phyloP scores from a whole-genome alignment of 2,888 invertebrate genomes.

The Stegana nigrithorax region DNA sequence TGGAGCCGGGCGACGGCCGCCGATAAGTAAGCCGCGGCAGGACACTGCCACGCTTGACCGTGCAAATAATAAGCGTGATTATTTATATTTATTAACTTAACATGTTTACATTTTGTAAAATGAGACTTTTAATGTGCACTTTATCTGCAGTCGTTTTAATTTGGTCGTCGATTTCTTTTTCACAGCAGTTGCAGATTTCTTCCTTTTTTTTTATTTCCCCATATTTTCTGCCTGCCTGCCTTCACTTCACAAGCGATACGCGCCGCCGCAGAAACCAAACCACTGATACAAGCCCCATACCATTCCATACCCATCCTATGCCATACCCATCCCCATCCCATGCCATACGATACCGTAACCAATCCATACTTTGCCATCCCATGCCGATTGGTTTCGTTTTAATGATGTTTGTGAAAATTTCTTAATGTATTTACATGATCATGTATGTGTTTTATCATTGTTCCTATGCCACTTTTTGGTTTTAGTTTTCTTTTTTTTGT shows the following conservation, averaged over 20 bases:
- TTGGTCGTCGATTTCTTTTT: neutral
- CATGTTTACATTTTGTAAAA: constrained; percentile 68
- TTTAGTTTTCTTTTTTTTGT: constrained; percentile 3
- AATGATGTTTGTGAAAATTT: constrained; percentile 38
- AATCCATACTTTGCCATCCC: constrained; percentile 46
- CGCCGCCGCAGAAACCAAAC: too few relatives aligned
- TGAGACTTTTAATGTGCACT: constrained; percentile 67
- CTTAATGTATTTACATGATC: constrained; percentile 64
- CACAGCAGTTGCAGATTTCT: constrained; percentile 2
- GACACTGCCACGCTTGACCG: neutral
- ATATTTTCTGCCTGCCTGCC: constrained; percentile 5
- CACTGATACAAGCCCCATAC: too few relatives aligned
- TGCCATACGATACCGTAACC: neutral
- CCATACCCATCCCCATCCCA: too few relatives aligned
- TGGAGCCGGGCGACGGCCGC: too few relatives aligned
- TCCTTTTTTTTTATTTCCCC: constrained; percentile 9
- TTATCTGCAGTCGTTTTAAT: constrained; percentile 54
- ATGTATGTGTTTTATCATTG: constrained; percentile 41
- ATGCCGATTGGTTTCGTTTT: constrained; percentile 38
- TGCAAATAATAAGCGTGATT: constrained; percentile 62
- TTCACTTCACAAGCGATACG: too few relatives aligned
- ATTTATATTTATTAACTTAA: constrained; percentile 67
- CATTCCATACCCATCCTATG: constrained; percentile 2
- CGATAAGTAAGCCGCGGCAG: too few relatives aligned
- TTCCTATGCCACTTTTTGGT: neutral